Evolutionary conservation across 2,888 invertebrate genomes (phyloP).

Genomic region (Euzophera pinguis): DNA sequence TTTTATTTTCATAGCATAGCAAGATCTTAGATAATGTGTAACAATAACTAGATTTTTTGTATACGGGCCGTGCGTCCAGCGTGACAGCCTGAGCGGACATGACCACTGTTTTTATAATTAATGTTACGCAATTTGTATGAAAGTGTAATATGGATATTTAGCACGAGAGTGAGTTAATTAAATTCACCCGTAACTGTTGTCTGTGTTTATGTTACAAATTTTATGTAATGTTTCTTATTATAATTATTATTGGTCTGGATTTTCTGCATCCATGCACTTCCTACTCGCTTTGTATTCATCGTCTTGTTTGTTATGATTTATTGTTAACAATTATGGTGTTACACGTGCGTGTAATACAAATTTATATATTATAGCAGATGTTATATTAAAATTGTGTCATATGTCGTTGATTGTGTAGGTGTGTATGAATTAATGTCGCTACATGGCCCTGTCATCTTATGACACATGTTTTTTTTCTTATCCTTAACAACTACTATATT

Average conservation of each 20-base stretch:
- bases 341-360: constrained; percentile 14
- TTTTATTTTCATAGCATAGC: constrained; percentile 13
- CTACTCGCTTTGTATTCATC: constrained; percentile 23
- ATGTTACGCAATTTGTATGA: constrained; percentile 47
- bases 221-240: constrained; percentile 18
- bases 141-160: constrained; percentile 53
- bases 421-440: not conserved
- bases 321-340: constrained; percentile 24
- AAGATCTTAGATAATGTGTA: constrained; percentile 8
- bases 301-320: constrained; percentile 23
- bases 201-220: constrained; percentile 20
- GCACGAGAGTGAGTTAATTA: constrained; percentile 69
- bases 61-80: constrained; percentile 30
- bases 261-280: constrained; percentile 29
- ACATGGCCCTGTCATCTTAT: not conserved
- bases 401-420: not conserved
- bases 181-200: constrained; percentile 28
- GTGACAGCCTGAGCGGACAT: constrained; percentile 37
- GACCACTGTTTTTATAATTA: constrained; percentile 38
- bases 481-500: not conserved
- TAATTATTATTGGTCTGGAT: constrained; percentile 21
- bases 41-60: constrained; percentile 18
- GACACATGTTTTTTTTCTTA: not conserved
- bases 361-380: not conserved
- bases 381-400: constrained; percentile 4